Percentiles rank a stretch among this genome's conserved stretches.
Conservation (phyloP, 1,140 invertebrate genomes). For the Neodiprion fabricii region DNA sequence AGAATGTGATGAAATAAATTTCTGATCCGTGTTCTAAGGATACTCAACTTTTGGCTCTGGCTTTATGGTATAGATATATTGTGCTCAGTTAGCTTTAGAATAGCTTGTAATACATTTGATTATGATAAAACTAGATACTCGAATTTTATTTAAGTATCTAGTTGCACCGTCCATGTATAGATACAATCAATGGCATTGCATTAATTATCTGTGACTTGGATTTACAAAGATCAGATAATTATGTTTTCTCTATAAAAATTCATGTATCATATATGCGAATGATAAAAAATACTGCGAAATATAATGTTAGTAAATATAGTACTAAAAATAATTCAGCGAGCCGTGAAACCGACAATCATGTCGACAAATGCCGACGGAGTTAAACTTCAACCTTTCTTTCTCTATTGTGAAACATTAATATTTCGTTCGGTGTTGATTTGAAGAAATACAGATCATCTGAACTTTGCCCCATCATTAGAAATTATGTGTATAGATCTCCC, state of each 20-base stretch:
- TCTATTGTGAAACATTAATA: too few species aligned
- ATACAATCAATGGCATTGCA: too few species aligned
- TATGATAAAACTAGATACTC: neutral
- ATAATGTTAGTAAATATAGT: neutral
- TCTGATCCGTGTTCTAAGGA: too few species aligned
- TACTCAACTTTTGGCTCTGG: neutral
- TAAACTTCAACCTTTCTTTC: too few species aligned
- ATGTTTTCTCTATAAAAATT: neutral
- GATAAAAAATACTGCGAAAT: too few species aligned
- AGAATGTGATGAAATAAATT: too few species aligned
- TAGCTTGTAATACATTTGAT: neutral
- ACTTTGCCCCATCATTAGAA: neutral
- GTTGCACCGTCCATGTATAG: neutral
- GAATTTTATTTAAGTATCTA: neutral
- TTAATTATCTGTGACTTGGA: neutral
- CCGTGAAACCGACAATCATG: neutral
- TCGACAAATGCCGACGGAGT: neutral
- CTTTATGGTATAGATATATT: neutral
- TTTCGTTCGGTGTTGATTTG: neutral
- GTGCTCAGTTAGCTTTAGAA: neutral
- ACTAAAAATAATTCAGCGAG: neutral
- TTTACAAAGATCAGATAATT: neutral
- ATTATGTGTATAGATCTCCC: neutral
- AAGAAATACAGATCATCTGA: neutral
- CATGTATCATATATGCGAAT: too few species aligned